Conservation (phyloP, 2,797 vertebrate species). For the Scolopax rusticola region DNA sequence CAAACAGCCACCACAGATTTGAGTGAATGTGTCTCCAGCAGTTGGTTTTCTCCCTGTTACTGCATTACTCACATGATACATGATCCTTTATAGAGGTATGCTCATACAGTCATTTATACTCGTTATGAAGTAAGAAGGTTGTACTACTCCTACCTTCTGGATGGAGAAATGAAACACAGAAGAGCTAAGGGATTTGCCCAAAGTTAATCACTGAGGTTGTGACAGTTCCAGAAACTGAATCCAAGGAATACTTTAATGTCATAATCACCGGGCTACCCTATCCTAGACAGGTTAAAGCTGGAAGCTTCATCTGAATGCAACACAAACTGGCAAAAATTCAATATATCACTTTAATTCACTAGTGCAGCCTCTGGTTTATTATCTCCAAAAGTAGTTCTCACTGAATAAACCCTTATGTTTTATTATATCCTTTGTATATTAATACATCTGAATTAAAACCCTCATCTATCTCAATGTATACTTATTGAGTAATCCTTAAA, state of each 20-base stretch:
- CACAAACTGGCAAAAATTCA: neutral
- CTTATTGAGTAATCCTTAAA: neutral
- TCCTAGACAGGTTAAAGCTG: neutral
- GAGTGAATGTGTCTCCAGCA: neutral
- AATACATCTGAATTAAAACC: neutral
- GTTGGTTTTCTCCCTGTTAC: neutral
- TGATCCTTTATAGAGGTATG: fast-evolving
- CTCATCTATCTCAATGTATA: neutral
- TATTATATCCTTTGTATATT: neutral
- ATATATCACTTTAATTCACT: neutral
- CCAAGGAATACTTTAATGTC: neutral
- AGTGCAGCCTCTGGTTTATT: neutral
- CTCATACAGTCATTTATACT: neutral
- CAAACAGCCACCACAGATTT: neutral
- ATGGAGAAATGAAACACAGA: neutral
- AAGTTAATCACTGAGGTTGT: neutral
- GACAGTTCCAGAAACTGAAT: neutral
- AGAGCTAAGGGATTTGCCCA: neutral
- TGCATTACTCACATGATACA: neutral
- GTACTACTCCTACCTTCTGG: neutral
- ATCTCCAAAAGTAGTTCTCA: neutral
- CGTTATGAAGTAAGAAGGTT: neutral
- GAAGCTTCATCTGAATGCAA: neutral
- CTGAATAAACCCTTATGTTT: neutral
- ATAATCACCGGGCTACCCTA: neutral